Evolutionary conservation across 1,140 invertebrate genomes (phyloP).

Genomic region (Caenorhabditis briggsae): DNA sequence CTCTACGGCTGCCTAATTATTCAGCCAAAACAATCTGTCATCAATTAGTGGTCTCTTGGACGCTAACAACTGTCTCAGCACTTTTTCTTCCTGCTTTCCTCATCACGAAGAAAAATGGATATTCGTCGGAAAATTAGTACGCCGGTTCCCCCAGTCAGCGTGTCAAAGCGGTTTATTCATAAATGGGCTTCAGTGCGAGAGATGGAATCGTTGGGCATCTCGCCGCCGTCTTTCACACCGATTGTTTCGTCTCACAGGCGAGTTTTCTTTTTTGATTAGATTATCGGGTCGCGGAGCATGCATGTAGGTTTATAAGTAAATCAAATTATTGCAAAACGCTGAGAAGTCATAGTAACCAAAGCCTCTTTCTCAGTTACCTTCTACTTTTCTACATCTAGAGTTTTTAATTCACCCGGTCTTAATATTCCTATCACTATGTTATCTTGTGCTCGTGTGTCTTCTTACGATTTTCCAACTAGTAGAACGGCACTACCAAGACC

Average conservation of each 20-base stretch:
- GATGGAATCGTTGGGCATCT: slow-evolving; percentile 43
- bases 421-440: too few species aligned
- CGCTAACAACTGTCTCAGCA: not conserved
- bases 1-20: slow-evolving; percentile 11
- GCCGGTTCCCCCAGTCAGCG: slow-evolving; percentile 9
- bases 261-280: not conserved
- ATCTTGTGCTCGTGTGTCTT: too few species aligned
- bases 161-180: slow-evolving; percentile 29
- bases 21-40: slow-evolving; percentile 50
- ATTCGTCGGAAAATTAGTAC: slow-evolving; percentile 52
- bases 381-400: not conserved
- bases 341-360: not conserved
- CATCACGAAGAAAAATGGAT: slow-evolving; percentile 37
- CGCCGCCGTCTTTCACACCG: slow-evolving; percentile 10
- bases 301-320: not conserved
- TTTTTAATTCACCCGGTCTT: too few species aligned
- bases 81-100: not conserved
- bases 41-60: slow-evolving; percentile 17
- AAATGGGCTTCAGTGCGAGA: slow-evolving; percentile 51
- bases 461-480: too few species aligned
- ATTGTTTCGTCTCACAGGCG: slow-evolving; percentile 39
- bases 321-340: slow-evolving; percentile 30
- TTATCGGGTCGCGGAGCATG: not conserved
- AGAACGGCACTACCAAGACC: too few species aligned
- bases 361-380: not conserved